A percentile compares a stretch with the other conserved stretches of the same genome.
These are phyloP conservation scores for Ctenomys sociabilis DNA, from an alignment of 2,113 vertebrate genomes.

Conservation along the genomic window DNA sequence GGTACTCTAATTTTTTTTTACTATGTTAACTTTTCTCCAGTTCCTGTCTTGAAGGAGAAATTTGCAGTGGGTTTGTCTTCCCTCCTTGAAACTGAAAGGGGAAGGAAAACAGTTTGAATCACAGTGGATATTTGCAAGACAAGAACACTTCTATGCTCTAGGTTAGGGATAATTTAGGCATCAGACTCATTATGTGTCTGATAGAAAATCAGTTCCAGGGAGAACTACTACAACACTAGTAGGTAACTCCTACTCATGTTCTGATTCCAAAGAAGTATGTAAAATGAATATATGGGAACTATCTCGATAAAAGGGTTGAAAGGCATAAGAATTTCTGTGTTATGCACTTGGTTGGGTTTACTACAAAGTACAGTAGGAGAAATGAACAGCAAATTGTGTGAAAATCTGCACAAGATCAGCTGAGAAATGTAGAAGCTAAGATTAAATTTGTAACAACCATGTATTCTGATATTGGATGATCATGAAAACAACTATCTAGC, in stretches of 20 bases:
- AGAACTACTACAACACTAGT: not conserved
- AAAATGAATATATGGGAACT: not conserved
- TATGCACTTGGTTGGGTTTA: not conserved
- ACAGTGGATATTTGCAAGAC: not conserved
- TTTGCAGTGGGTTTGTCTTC: not conserved
- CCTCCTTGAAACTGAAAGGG: not conserved
- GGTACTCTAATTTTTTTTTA: not conserved
- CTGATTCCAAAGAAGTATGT: conserved; percentile 12
- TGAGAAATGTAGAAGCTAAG: not conserved
- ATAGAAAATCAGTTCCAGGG: not conserved
- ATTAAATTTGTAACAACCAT: not conserved
- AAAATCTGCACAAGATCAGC: not conserved
- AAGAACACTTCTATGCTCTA: not conserved
- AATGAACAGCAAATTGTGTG: not conserved
- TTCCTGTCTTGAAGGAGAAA: not conserved
- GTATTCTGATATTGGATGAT: not conserved
- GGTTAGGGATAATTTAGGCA: not conserved
- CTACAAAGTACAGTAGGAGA: not conserved
- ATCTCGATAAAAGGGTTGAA: not conserved
- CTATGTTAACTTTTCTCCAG: not conserved
- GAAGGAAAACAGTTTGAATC: not conserved
- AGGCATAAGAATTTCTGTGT: not conserved
- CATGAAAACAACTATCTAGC: not conserved
- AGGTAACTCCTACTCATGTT: not conserved
- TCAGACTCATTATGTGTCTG: not conserved